A percentile compares a stretch with the other conserved stretches of the same genome.
Conservation (phyloP, 2,888 invertebrate genomes). For the Ochropleura leucogaster region DNA sequence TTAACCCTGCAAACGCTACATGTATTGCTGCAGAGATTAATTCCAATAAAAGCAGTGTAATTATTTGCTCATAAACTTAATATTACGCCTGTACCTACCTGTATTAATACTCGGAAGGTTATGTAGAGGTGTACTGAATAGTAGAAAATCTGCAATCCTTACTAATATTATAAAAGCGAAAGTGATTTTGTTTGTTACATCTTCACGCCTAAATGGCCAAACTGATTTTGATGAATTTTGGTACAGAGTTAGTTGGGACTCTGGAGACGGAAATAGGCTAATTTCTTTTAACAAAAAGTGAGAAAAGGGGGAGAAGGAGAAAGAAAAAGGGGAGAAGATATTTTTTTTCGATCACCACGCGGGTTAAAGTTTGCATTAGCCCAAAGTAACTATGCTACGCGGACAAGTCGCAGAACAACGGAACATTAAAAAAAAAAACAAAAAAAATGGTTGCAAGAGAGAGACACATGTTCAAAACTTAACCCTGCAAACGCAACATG, state of each 20-base stretch:
- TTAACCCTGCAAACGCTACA: constrained; percentile 47
- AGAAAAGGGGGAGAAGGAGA: too few relatives aligned
- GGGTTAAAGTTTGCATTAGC: too few relatives aligned
- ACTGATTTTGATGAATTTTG: too few relatives aligned
- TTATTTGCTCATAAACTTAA: constrained; percentile 69
- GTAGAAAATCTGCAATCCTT: background rate
- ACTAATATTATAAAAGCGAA: too few relatives aligned
- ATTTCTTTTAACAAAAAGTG: too few relatives aligned
- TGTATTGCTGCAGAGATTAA: constrained; percentile 65
- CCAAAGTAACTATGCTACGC: too few relatives aligned
- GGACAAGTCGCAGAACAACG: background rate
- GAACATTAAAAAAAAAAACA: background rate
- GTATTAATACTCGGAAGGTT: background rate
- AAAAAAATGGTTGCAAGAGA: constrained; percentile 22
- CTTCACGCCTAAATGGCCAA: too few relatives aligned
- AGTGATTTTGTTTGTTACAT: too few relatives aligned
- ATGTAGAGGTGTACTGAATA: background rate
- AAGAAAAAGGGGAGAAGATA: too few relatives aligned
- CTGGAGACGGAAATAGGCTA: too few relatives aligned
- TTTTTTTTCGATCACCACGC: too few relatives aligned
- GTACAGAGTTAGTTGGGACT: too few relatives aligned
- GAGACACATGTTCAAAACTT: constrained; percentile 47
- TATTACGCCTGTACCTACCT: background rate
- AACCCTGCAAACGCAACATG: constrained; percentile 43
- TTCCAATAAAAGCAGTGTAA: constrained; percentile 66